Conservation (phyloP, 2,888 invertebrate genomes). For the Andrena bucephala region DNA sequence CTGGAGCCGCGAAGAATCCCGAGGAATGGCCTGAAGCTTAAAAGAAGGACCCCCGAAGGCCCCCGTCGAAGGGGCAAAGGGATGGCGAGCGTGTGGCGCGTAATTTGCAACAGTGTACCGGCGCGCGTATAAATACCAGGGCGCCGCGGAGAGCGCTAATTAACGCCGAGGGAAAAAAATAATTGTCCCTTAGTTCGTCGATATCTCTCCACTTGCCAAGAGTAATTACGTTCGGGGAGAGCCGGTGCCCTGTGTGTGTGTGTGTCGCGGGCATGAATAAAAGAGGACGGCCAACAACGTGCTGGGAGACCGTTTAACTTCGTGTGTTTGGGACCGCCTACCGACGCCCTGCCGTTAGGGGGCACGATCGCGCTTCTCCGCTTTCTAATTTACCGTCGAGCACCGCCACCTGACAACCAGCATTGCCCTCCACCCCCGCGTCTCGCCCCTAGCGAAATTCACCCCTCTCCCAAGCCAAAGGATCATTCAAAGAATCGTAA, state of each 20-base stretch:
- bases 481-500: too few relatives aligned
- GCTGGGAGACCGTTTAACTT: slow-evolving; percentile 58
- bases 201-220: slow-evolving; percentile 50
- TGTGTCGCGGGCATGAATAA: slow-evolving; percentile 56
- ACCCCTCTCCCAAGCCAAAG: not conserved
- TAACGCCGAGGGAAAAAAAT: slow-evolving; percentile 52
- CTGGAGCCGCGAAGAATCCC: slow-evolving; percentile 21
- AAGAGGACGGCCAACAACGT: slow-evolving; percentile 43
- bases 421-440: not conserved
- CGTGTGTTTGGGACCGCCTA: slow-evolving; percentile 40
- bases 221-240: slow-evolving; percentile 50
- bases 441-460: not conserved
- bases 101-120: slow-evolving; percentile 14
- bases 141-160: slow-evolving; percentile 38
- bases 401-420: slow-evolving; percentile 21
- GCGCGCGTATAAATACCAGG: slow-evolving; percentile 29
- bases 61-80: not conserved
- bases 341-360: slow-evolving; percentile 39
- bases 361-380: slow-evolving; percentile 38
- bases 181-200: slow-evolving; percentile 54
- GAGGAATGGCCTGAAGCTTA: not conserved
- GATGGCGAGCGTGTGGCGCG: not conserved
- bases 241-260: not conserved
- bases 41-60: not conserved
- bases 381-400: slow-evolving; percentile 44